Percentiles rank a stretch among this genome's conserved stretches.
These are phyloP conservation scores for Lophius piscatorius DNA, from an alignment of 2,113 vertebrate genomes.

Conservation along the genomic window DNA sequence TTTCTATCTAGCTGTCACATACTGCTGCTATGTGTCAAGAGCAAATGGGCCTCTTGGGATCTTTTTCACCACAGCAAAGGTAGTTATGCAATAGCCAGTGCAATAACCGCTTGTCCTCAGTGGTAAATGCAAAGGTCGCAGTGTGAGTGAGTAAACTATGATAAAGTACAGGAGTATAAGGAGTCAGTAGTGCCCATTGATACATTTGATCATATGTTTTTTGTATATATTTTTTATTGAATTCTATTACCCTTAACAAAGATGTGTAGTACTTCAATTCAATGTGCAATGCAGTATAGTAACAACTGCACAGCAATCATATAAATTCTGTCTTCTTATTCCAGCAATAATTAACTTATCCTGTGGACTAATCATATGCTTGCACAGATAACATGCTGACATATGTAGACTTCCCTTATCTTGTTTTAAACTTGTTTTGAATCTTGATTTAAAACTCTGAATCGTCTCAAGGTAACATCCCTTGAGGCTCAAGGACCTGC, in stretches of 20 bases:
- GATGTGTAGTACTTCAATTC: too few species aligned
- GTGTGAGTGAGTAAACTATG: neutral
- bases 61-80: neutral
- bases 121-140: neutral
- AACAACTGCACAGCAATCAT: neutral
- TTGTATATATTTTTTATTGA: too few species aligned
- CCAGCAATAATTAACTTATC: too few species aligned
- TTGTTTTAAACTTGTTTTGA: too few species aligned
- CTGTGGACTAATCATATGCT: too few species aligned
- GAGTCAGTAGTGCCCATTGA: neutral
- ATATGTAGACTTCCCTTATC: too few species aligned
- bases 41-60: neutral
- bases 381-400: too few species aligned
- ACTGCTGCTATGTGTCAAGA: neutral
- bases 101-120: slow-evolving; percentile 8
- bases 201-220: neutral
- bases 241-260: too few species aligned
- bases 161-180: neutral
- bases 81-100: slow-evolving; percentile 12
- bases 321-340: neutral
- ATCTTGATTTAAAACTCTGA: too few species aligned
- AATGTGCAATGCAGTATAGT: neutral
- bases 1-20: too few species aligned
- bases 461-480: too few species aligned
- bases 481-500: slow-evolving; percentile 40